Evolutionary conservation across 1,140 invertebrate genomes (phyloP).

Genomic region (Colletes latitarsis): DNA sequence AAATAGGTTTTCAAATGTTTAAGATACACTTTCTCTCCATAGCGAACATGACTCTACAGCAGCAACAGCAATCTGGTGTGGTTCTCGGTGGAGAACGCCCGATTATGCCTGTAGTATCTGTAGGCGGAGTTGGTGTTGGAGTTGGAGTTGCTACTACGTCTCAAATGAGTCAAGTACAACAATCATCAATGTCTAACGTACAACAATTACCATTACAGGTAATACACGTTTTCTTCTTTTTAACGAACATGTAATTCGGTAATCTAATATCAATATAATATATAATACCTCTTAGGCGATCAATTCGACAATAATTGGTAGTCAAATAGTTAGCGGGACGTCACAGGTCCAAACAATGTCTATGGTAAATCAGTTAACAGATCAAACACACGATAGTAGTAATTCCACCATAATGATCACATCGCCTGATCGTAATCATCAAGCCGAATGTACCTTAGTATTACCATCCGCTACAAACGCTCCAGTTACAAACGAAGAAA

Average conservation of each 20-base stretch:
- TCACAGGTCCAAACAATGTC: conserved; percentile 71
- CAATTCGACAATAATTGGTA: conserved; percentile 74
- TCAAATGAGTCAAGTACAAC: conserved; percentile 79
- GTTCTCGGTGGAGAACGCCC: conserved; percentile 79
- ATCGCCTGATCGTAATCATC: conserved; percentile 63
- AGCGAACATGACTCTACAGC: conserved; percentile 78
- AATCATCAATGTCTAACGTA: conserved; percentile 77
- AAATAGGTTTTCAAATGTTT: neutral
- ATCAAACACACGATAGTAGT: conserved; percentile 61
- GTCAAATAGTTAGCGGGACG: conserved; percentile 75
- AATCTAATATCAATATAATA: neutral
- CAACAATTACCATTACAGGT: conserved; percentile 81
- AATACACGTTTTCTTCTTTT: conserved; percentile 29
- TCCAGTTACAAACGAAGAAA: conserved; percentile 59
- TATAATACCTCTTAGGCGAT: conserved; percentile 58
- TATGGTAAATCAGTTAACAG: conserved; percentile 65
- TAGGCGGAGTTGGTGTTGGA: conserved; percentile 74
- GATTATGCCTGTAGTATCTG: conserved; percentile 83
- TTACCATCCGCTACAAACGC: conserved; percentile 57
- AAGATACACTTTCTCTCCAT: conserved; percentile 26
- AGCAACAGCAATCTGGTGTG: conserved; percentile 74
- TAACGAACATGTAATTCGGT: conserved; percentile 32
- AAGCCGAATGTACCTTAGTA: conserved; percentile 68
- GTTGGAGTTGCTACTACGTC: conserved; percentile 69
- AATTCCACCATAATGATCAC: conserved; percentile 65